phyloP scores from a whole-genome alignment of 2,888 invertebrate genomes.

The Aporophyla nigra region DNA sequence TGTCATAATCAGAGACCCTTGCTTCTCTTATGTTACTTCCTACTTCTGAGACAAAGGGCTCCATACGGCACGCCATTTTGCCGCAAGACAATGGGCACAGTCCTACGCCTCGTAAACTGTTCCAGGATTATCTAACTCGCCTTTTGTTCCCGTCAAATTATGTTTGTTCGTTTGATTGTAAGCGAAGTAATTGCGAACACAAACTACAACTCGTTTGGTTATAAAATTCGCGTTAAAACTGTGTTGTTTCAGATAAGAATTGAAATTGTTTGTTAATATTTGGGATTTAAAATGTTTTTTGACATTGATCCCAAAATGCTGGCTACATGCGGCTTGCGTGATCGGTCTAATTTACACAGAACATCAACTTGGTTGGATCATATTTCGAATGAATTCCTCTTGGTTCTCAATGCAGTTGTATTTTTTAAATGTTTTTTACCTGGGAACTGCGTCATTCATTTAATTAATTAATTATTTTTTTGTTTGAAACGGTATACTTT shows the following conservation, averaged over 20 bases:
- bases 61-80: slow-evolving; percentile 13
- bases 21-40: slow-evolving; percentile 9
- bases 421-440: too few species aligned
- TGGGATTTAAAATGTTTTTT: neutral
- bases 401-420: too few species aligned
- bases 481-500: too few species aligned
- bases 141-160: slow-evolving; percentile 79
- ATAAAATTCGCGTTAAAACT: slow-evolving; percentile 43
- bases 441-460: too few species aligned
- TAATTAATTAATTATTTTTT: too few species aligned
- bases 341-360: neutral
- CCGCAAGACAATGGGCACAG: slow-evolving; percentile 56
- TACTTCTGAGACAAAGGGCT: slow-evolving; percentile 32
- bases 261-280: neutral
- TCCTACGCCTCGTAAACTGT: slow-evolving; percentile 63
- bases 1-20: slow-evolving; percentile 8
- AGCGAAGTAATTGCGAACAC: slow-evolving; percentile 66
- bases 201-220: slow-evolving; percentile 54
- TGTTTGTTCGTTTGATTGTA: slow-evolving; percentile 76
- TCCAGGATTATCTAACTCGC: slow-evolving; percentile 75
- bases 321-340: neutral
- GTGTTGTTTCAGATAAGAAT: slow-evolving; percentile 15
- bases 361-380: neutral
- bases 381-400: neutral
- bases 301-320: neutral